phyloP scores from a whole-genome alignment of 2,113 vertebrate species.

The Ceyx margarethae region DNA sequence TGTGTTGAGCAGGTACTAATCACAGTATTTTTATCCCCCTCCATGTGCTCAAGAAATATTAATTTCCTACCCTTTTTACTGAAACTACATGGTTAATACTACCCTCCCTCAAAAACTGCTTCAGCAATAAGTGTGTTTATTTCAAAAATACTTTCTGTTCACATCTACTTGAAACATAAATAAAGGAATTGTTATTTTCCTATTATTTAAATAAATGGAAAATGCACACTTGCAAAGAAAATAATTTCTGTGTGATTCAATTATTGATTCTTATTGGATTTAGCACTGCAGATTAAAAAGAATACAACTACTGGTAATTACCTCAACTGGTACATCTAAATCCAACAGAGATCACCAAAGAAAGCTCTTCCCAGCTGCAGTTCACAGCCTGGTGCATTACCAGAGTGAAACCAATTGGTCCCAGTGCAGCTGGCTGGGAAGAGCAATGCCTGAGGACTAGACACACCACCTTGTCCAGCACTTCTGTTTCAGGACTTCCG shows the following conservation, averaged over 20 bases:
- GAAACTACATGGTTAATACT: not conserved
- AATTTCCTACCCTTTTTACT: not conserved
- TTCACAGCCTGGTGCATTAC: not conserved
- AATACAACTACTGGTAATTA: not conserved
- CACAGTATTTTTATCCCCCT: not conserved
- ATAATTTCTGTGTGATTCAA: not conserved
- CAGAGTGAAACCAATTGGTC: not conserved
- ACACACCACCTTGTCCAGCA: not conserved
- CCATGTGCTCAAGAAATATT: not conserved
- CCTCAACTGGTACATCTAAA: not conserved
- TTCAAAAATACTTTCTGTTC: not conserved
- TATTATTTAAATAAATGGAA: not conserved
- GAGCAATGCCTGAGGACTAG: not conserved
- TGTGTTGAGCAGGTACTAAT: not conserved
- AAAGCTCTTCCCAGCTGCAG: not conserved
- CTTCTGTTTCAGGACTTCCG: not conserved
- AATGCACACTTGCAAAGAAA: not conserved
- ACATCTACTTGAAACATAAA: not conserved
- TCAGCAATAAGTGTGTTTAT: not conserved
- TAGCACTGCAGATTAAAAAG: not conserved
- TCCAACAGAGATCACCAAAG: not conserved
- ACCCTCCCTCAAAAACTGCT: not conserved
- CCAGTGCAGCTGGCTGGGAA: not conserved
- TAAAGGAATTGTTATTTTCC: not conserved
- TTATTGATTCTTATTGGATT: not conserved